These are phyloP conservation scores for Galeruca laticollis DNA, from an alignment of 2,888 invertebrate species.

Conservation along the genomic window DNA sequence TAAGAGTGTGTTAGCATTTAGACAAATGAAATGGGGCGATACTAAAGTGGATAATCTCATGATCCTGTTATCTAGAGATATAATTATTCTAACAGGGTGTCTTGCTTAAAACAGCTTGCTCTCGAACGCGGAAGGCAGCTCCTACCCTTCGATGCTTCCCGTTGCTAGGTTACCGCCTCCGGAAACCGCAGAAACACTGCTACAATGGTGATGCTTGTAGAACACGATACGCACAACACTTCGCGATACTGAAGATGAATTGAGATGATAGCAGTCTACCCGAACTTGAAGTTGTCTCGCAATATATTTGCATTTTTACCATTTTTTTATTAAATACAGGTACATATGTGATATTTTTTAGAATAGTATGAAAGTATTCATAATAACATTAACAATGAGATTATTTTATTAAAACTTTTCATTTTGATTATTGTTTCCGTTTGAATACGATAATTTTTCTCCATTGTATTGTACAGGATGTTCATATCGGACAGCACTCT, in stretches of 20 bases:
- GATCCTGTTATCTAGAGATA: constrained; percentile 68
- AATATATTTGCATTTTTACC: constrained; percentile 34
- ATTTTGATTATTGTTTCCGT: too few species aligned
- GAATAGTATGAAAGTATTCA: not conserved
- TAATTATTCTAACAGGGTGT: constrained; percentile 69
- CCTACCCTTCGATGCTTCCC: constrained; percentile 52
- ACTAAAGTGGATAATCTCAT: constrained; percentile 67
- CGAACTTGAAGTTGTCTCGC: constrained; percentile 39
- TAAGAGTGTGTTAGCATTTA: constrained; percentile 63
- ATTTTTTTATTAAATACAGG: constrained; percentile 22
- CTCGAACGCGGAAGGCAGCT: constrained; percentile 61
- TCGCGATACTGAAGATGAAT: constrained; percentile 64
- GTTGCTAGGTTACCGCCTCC: constrained; percentile 66
- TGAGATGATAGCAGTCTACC: constrained; percentile 64
- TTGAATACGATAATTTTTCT: too few species aligned
- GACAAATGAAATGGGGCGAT: constrained; percentile 64
- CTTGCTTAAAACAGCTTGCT: constrained; percentile 68
- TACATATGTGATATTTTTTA: not conserved
- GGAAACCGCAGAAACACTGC: constrained; percentile 67
- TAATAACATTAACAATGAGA: too few species aligned
- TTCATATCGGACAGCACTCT: too few species aligned
- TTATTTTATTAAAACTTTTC: too few species aligned
- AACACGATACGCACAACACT: constrained; percentile 66
- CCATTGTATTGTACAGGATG: too few species aligned
- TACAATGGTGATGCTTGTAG: constrained; percentile 67